Base-by-base conservation (phyloP, 1,140 invertebrate genomes). In the Pogonomyrmex californicus region DNA sequence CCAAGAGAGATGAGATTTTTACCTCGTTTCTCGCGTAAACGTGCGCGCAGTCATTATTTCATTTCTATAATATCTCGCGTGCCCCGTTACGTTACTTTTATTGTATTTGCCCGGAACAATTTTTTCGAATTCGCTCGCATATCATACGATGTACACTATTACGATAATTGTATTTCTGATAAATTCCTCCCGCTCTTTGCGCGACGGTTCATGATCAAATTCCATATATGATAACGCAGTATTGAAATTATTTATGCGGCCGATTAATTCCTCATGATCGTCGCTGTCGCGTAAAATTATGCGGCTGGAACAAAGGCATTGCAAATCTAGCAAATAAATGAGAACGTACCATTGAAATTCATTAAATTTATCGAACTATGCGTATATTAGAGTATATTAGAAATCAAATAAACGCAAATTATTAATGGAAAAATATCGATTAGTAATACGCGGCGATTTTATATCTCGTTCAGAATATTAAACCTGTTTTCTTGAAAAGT, bases 231-330 rank as follows among this genome's bases (percentile, higher is more conserved):
- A 83, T 83, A 83, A 83, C 44, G 41, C 33, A 83, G 41, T 75
- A 83, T 60, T 44, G 68, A 83, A 82, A 75, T 75, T 83, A 83
- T 83, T 83, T 75, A 75, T 47, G 30, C 54, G 30, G 41, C 68
- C 41, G 79, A 83, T 83, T 83, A 83, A 83, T 83, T 73, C 9
- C 30, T 83, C 68, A 38, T 83, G 68, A 73, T 83, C 56, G n/a
- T 75, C 51, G 9, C 44, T 56, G 38, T 56, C 65, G 38, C n/a
- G 30, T 62, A 49, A 83, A 83, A 83, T 83, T 83, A n/a, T 17
- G 10, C 7, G 68, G 1, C 23, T 38, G 14, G 41, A 7, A 83
- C 56, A 73, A 83, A 83, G 30, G 30, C 23, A 10, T 47, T 9
- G 47, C 14, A 47, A 41, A n/a, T 14, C 23, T 56, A 30, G 54